Conservation (phyloP, 2,113 vertebrate species). For the Parus major region DNA sequence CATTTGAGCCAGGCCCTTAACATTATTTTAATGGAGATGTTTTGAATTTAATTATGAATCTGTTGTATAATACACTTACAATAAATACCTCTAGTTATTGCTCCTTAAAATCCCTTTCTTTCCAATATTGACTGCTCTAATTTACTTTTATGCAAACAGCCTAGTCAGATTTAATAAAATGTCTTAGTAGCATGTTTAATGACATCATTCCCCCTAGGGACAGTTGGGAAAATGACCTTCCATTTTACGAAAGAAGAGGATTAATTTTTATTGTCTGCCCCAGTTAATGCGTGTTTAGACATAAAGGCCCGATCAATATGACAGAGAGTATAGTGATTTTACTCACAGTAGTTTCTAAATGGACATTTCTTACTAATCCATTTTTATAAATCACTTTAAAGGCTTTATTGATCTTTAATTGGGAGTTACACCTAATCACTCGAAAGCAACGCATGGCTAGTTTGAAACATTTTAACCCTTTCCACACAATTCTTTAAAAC, state of each 20-base stretch:
- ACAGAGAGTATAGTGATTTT: constrained; percentile 70
- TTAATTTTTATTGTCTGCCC: constrained; percentile 74
- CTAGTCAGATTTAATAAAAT: constrained; percentile 73
- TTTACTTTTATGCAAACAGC: constrained; percentile 71
- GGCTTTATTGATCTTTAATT: constrained; percentile 83
- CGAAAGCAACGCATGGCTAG: background rate
- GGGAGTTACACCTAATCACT: constrained; percentile 78
- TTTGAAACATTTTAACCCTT: constrained; percentile 51
- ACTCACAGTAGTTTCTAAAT: constrained; percentile 77
- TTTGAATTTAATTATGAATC: constrained; percentile 34
- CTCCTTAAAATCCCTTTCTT: constrained; percentile 57
- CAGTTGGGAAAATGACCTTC: constrained; percentile 66
- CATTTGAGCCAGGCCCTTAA: background rate
- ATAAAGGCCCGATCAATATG: constrained; percentile 72
- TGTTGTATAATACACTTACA: constrained; percentile 4
- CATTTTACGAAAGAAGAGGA: constrained; percentile 68
- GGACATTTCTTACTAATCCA: constrained; percentile 77
- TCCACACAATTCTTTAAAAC: constrained; percentile 12
- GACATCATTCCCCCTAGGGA: constrained; percentile 76
- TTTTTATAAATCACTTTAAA: constrained; percentile 83
- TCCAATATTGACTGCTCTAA: constrained; percentile 66
- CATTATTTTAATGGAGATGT: constrained; percentile 54
- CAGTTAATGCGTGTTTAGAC: constrained; percentile 72
- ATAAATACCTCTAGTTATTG: constrained; percentile 28
- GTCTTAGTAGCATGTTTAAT: constrained; percentile 67